Evolutionary conservation across 23 tunicate species (phyloP).

Genomic region (Styela plicata): DNA sequence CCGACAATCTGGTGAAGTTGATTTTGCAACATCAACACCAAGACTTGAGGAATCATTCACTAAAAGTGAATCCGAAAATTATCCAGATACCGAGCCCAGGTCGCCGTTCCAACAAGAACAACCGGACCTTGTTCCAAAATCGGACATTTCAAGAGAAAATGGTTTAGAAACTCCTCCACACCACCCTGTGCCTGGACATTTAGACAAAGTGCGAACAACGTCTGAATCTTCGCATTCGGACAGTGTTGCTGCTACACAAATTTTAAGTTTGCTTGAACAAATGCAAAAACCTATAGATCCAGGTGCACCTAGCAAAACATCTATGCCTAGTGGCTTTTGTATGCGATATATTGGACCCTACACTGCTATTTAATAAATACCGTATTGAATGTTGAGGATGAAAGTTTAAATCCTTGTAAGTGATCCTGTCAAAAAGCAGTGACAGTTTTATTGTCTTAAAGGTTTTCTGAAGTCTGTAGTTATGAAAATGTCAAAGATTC

Average conservation of each 20-base stretch:
- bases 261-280: conserved; percentile 55
- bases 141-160: neutral
- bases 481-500: too few species aligned
- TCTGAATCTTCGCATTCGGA: conserved; percentile 23
- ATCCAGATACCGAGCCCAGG: neutral
- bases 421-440: too few species aligned
- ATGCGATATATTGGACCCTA: conserved; percentile 79
- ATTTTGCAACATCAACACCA: neutral
- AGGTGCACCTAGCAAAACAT: neutral
- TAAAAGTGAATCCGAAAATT: conserved; percentile 5
- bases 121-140: conserved; percentile 35
- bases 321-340: conserved; percentile 72
- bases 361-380: conserved; percentile 57
- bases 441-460: too few species aligned
- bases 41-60: neutral
- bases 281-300: conserved; percentile 60
- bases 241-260: conserved; percentile 42
- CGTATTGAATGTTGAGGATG: neutral
- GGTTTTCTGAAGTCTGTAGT: too few species aligned
- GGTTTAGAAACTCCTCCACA: neutral
- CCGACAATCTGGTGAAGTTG: neutral
- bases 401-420: too few species aligned
- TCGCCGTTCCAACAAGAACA: conserved; percentile 37
- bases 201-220: conserved; percentile 23
- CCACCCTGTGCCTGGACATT: conserved; percentile 32